Conservation (phyloP, 1,140 invertebrate species). For the Caerostris extrusa region DNA sequence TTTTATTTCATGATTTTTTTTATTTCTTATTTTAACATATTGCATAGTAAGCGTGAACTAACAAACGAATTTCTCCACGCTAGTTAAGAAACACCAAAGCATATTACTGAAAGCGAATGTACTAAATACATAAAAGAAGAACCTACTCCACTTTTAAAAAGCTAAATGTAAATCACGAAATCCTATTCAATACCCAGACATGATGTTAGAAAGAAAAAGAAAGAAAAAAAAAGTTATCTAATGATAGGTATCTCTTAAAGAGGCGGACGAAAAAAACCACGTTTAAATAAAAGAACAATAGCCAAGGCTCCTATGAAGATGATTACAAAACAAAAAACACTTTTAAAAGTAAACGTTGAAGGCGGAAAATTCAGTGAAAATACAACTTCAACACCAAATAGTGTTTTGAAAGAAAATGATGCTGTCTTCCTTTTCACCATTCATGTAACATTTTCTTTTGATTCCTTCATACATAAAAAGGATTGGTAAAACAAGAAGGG, state of each 20-base stretch:
- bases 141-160: background rate
- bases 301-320: background rate
- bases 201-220: background rate
- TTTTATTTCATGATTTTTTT: background rate
- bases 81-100: background rate
- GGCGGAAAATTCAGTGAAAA: constrained; percentile 30
- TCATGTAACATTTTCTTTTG: background rate
- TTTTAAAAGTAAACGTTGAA: background rate
- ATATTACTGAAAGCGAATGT: no score
- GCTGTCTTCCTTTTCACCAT: background rate
- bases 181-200: background rate
- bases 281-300: background rate
- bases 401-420: constrained; percentile 18
- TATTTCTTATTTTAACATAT: background rate
- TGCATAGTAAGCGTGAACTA: background rate
- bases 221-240: background rate
- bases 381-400: background rate
- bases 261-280: background rate
- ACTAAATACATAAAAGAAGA: background rate
- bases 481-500: constrained; percentile 33
- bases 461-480: constrained; percentile 15
- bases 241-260: background rate
- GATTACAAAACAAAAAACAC: constrained; percentile 21
- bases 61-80: background rate
- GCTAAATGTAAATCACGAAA: background rate